phyloP scores from a whole-genome alignment of 92 coral and sea anemone species.

The Nematostella vectensis region DNA sequence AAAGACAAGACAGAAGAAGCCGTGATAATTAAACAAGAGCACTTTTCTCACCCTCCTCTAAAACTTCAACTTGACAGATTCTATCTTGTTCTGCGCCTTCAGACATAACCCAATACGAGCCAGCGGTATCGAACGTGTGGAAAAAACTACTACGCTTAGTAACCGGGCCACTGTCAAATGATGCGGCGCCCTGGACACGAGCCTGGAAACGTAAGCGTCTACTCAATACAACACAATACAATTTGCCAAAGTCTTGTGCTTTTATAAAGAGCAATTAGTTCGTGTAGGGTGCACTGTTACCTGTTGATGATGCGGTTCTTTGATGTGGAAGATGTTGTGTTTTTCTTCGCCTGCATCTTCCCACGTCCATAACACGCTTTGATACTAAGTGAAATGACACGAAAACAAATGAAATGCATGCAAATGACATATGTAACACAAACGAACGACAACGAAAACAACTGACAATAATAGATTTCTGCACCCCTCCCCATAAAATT shows the following conservation, averaged over 20 bases:
- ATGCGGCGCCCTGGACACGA: constrained; percentile 54
- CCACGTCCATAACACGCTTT: constrained; percentile 85
- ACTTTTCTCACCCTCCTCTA: constrained; percentile 56
- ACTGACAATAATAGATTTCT: too few species aligned
- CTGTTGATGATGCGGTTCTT: constrained; percentile 35
- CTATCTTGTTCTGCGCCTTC: constrained; percentile 46
- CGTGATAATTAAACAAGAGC: too few species aligned
- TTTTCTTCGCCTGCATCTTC: constrained; percentile 28
- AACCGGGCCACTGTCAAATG: constrained; percentile 68
- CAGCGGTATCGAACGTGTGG: constrained; percentile 75
- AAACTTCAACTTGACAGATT: constrained; percentile 47
- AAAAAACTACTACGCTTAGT: constrained; percentile 51
- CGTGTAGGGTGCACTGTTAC: too few species aligned
- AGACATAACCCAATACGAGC: constrained; percentile 61
- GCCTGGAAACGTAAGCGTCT: constrained; percentile 10
- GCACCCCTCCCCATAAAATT: too few species aligned
- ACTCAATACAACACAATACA: too few species aligned
- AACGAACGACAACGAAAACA: too few species aligned
- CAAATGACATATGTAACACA: background rate
- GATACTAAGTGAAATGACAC: constrained; percentile 28
- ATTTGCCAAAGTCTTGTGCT: background rate
- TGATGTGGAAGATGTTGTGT: constrained; percentile 65
- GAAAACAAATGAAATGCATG: background rate
- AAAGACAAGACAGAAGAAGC: too few species aligned
- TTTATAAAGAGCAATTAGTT: too few species aligned